A percentile compares a stretch with the other conserved stretches of the same genome.
Evolutionary conservation across 2,888 invertebrate species (phyloP).

Genomic region (Hoplodrina ambigua): DNA sequence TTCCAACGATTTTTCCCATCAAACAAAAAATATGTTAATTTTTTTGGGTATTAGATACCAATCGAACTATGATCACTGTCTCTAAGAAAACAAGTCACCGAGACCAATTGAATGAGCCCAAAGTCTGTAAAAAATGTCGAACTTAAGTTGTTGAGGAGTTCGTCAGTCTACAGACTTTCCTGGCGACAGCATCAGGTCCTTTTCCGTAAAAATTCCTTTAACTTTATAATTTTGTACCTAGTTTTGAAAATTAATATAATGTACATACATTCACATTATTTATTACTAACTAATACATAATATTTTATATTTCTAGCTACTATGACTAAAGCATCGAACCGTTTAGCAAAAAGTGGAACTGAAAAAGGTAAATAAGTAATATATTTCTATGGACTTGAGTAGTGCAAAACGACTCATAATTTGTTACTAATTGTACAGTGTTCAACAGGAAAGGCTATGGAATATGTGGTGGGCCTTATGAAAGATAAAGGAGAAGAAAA

Average conservation of each 20-base stretch:
- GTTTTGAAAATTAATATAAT: too few species aligned
- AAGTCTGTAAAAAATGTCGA: too few species aligned
- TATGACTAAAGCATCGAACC: conserved; percentile 74
- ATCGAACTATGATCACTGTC: too few species aligned
- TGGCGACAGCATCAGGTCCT: too few species aligned
- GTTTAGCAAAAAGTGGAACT: conserved; percentile 76
- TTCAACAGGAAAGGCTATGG: conserved; percentile 73
- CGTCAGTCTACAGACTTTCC: too few species aligned
- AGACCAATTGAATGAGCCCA: too few species aligned
- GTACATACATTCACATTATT: not conserved
- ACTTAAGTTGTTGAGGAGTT: too few species aligned
- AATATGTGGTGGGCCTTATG: conserved; percentile 75
- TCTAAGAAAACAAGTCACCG: too few species aligned
- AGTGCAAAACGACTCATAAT: not conserved
- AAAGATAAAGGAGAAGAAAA: conserved; percentile 71
- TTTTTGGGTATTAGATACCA: too few species aligned
- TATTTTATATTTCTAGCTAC: conserved; percentile 64
- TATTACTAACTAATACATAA: not conserved
- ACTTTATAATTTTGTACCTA: not conserved
- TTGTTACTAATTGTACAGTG: conserved; percentile 1
- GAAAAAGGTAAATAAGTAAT: conserved; percentile 78
- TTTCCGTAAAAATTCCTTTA: not conserved
- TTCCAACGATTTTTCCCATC: not conserved
- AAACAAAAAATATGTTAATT: too few species aligned
- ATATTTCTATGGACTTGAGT: not conserved